A percentile compares a stretch with the other conserved stretches of the same genome.
Conservation (phyloP, 1,140 invertebrate species). For the Dendrolimus kikuchii region DNA sequence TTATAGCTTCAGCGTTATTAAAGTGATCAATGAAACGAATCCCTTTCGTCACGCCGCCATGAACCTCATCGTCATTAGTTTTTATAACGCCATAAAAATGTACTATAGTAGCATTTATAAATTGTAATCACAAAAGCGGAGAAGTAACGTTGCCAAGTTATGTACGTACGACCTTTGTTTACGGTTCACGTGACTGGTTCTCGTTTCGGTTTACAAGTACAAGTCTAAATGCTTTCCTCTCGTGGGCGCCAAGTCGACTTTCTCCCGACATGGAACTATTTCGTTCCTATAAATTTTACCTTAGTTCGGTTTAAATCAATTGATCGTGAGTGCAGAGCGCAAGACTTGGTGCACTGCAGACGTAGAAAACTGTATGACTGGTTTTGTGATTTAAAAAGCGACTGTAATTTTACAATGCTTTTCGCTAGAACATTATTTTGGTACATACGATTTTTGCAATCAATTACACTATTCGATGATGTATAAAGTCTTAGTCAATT, state of each 20-base stretch:
- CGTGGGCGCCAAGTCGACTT: slow-evolving; percentile 32
- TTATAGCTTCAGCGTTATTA: not conserved
- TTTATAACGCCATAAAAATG: not conserved
- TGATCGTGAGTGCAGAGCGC: not conserved
- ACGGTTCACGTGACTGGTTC: slow-evolving; percentile 27
- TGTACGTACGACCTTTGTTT: slow-evolving; percentile 16
- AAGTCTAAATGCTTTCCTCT: slow-evolving; percentile 19
- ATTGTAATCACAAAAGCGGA: slow-evolving; percentile 15
- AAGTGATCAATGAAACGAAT: not conserved
- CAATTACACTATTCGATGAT: too few species aligned
- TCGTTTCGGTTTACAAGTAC: slow-evolving; percentile 11
- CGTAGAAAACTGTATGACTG: too few species aligned
- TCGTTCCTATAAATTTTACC: slow-evolving; percentile 21
- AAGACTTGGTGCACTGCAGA: not conserved
- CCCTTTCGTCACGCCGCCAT: not conserved
- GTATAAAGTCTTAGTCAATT: too few species aligned
- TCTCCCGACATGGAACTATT: slow-evolving; percentile 16
- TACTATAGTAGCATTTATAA: slow-evolving; percentile 5
- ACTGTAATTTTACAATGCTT: too few species aligned
- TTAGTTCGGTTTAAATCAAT: slow-evolving; percentile 10
- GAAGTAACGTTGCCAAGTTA: slow-evolving; percentile 17
- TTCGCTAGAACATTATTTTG: too few species aligned
- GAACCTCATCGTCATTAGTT: not conserved
- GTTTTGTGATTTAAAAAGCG: too few species aligned
- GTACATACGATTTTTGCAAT: too few species aligned